Percentiles rank a stretch among this genome's conserved stretches.
These are phyloP conservation scores for Dicerorhinus sumatrensis DNA, from an alignment of 2,113 vertebrate genomes.

Conservation along the genomic window DNA sequence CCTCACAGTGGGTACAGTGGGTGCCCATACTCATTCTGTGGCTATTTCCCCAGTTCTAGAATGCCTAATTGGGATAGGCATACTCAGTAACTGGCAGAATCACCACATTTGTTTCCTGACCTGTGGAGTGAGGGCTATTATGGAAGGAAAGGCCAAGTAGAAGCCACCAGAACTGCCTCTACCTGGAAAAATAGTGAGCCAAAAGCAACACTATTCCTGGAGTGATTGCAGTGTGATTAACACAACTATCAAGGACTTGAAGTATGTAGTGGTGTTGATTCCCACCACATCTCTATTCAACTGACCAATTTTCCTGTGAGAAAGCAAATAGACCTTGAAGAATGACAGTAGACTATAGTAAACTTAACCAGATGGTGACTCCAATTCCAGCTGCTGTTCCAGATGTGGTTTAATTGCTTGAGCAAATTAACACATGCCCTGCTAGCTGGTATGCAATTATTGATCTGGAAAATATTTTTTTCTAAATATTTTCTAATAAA, in stretches of 20 bases:
- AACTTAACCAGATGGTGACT: conserved; percentile 40
- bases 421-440: conserved; percentile 18
- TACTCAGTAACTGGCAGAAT: neutral
- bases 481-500: neutral
- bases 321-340: conserved; percentile 10
- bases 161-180: neutral
- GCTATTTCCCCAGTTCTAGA: neutral
- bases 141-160: neutral
- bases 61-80: neutral
- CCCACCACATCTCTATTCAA: neutral
- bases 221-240: neutral
- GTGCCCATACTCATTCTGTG: neutral
- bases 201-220: neutral
- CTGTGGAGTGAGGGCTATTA: neutral
- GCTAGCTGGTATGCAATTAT: neutral
- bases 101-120: neutral
- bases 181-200: neutral
- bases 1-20: neutral
- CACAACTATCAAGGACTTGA: neutral
- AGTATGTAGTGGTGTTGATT: neutral
- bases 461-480: neutral
- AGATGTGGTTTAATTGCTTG: conserved; percentile 28
- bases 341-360: neutral
- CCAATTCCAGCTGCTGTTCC: neutral
- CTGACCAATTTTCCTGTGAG: neutral